Evolutionary conservation across 2,888 invertebrate species (phyloP).

Genomic region (Gisinianus flammeolus): DNA sequence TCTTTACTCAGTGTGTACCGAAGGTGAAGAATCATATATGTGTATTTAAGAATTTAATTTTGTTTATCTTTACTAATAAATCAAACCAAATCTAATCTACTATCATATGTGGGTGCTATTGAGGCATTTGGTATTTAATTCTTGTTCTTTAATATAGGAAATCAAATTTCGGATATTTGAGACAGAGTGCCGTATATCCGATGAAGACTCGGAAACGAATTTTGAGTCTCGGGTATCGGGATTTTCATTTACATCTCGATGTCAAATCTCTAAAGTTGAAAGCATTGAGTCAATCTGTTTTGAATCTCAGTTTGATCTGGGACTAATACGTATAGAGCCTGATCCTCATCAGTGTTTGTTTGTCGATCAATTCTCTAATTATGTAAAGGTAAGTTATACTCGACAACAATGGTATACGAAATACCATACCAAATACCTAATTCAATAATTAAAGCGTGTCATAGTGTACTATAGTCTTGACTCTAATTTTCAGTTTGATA

Average conservation of each 20-base stretch:
- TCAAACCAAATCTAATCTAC: not conserved
- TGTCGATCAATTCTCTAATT: slow-evolving; percentile 58
- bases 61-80: not conserved
- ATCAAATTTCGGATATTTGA: slow-evolving; percentile 57
- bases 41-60: not conserved
- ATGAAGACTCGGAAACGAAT: slow-evolving; percentile 52
- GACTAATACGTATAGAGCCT: slow-evolving; percentile 57
- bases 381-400: slow-evolving; percentile 52
- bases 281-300: slow-evolving; percentile 52
- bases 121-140: not conserved
- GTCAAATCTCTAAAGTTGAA: slow-evolving; percentile 50
- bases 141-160: slow-evolving; percentile 47
- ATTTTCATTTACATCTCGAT: slow-evolving; percentile 56
- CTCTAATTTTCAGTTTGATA: slow-evolving; percentile 45
- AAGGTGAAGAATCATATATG: slow-evolving; percentile 47
- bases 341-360: slow-evolving; percentile 56
- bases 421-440: too few species aligned
- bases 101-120: too few species aligned
- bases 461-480: too few species aligned
- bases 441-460: too few species aligned
- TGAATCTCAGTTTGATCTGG: slow-evolving; percentile 58
- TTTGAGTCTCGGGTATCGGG: slow-evolving; percentile 55
- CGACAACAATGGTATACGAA: too few species aligned
- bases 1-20: slow-evolving; percentile 56
- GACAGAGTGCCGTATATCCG: slow-evolving; percentile 57